Evolutionary conservation across 2,113 vertebrate genomes (phyloP), one percentile per base, ranked within the genome.

Genomic region (Mastomys coucha): DNA sequence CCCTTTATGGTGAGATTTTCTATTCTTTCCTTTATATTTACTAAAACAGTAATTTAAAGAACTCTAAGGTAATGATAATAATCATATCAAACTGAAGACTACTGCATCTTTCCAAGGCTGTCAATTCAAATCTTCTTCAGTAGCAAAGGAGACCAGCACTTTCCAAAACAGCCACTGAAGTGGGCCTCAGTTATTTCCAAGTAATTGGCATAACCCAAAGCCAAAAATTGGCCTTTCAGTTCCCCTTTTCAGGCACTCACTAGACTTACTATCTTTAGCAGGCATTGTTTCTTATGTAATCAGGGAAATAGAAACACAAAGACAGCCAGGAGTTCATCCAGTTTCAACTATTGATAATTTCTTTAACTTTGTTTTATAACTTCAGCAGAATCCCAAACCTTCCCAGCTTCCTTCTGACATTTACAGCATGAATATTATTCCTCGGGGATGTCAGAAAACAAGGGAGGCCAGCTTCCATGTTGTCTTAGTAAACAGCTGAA

Each of bases 371-470:
- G 5, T 45, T 45, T 45, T 12, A 13, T 45, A 91, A 94, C 91
- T 78, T 96, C 13, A 22, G 31, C 84, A 90, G 70, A 77, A 51
- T 86, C 63, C 73, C 94, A 69, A 95, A 69, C 84, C 69, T 91
- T n/a, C 39, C 49, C 49, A 53, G 72, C 86, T 95, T 93, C 69
- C 39, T 84, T 63, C 24, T 96, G 78, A 93, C 89, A 97, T 96
- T 94, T 93, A 75, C 73, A 24, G 13, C 12, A 77, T 78, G 42
- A 42, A 49, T 90, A 63, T 70, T 95, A 88, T 96, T 93, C 84
- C 75, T 82, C 26, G 85, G n/a, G n/a, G 75, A 85, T 1, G 1
- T 93, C 88, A 94, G 77, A 77, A 65, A 56, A 93, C 91, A 94
- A 94, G 17, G 49, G 65, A 19, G 51, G 69, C 93, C 89, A 94